Percentiles rank a stretch among this genome's conserved stretches.
Evolutionary conservation across 2,888 invertebrate genomes (phyloP).

Genomic region (Cyrtodaria siliqua): DNA sequence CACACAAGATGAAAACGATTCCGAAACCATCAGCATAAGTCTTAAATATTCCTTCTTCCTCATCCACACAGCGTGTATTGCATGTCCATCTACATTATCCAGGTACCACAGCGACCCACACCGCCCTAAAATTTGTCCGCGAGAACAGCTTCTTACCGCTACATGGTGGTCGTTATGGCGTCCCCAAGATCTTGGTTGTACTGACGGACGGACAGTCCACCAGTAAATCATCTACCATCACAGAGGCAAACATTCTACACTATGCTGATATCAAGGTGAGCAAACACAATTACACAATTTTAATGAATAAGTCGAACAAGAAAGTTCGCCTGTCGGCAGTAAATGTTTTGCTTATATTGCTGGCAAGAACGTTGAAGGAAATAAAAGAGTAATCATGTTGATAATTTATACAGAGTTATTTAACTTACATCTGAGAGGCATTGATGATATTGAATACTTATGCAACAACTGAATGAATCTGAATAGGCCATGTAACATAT

Average conservation of each 20-base stretch:
- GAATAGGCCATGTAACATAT: too few relatives aligned
- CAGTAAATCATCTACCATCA: slow-evolving; percentile 33
- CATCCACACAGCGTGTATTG: not conserved
- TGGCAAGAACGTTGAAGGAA: too few relatives aligned
- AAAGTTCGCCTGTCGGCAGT: too few relatives aligned
- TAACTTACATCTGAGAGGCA: too few relatives aligned
- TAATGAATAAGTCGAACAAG: too few relatives aligned
- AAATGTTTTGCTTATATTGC: too few relatives aligned
- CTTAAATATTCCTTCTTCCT: not conserved
- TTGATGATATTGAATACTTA: too few relatives aligned
- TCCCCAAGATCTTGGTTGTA: slow-evolving; percentile 66
- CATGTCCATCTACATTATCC: not conserved
- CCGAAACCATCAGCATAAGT: too few relatives aligned
- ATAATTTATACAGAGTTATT: too few relatives aligned
- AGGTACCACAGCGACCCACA: slow-evolving; percentile 64
- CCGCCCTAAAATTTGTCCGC: slow-evolving; percentile 62
- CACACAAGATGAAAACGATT: too few relatives aligned
- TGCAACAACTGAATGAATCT: too few relatives aligned
- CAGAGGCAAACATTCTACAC: slow-evolving; percentile 54
- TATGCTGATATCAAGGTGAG: slow-evolving; percentile 54
- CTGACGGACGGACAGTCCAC: slow-evolving; percentile 70
- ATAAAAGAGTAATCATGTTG: too few relatives aligned
- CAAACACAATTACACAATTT: slow-evolving; percentile 1
- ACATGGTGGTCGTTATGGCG: slow-evolving; percentile 64
- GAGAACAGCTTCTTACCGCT: slow-evolving; percentile 53